Conservation (phyloP, 2,888 invertebrate species). For the Clitarchus hookeri region DNA sequence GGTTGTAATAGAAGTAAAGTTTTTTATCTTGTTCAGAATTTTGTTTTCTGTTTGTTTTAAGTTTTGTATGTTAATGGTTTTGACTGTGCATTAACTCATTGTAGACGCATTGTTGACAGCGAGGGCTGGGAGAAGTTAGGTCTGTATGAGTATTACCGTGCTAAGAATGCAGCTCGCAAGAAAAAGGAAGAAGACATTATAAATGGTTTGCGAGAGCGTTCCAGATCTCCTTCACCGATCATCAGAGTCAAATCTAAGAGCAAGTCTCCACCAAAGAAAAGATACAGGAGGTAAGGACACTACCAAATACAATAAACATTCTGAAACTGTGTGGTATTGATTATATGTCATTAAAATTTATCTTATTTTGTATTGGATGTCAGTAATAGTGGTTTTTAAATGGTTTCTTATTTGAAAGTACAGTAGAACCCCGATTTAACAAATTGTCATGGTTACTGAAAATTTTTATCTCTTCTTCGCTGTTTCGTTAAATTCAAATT, state of each 20-base stretch:
- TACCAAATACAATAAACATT: too few species aligned
- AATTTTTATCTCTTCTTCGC: too few species aligned
- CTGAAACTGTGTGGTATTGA: too few species aligned
- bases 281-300: slow-evolving; percentile 59
- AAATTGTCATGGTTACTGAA: too few species aligned
- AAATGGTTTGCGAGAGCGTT: slow-evolving; percentile 67
- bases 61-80: background rate
- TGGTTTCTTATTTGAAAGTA: too few species aligned
- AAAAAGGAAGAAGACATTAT: slow-evolving; percentile 83
- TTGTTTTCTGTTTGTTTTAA: background rate
- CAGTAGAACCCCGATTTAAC: too few species aligned
- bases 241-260: slow-evolving; percentile 73
- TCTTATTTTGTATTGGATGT: too few species aligned
- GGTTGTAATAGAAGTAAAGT: background rate
- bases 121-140: slow-evolving; percentile 99
- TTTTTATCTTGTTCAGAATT: background rate
- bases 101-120: slow-evolving; percentile 50
- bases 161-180: slow-evolving; percentile 88
- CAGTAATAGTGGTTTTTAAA: too few species aligned
- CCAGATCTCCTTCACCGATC: slow-evolving; percentile 80
- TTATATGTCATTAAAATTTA: too few species aligned
- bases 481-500: too few species aligned
- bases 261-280: slow-evolving; percentile 72
- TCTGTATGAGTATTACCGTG: slow-evolving; percentile 96
- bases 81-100: slow-evolving; percentile 25